phyloP scores from a whole-genome alignment of 2,113 vertebrate genomes.

The Alexandromys fortis region DNA sequence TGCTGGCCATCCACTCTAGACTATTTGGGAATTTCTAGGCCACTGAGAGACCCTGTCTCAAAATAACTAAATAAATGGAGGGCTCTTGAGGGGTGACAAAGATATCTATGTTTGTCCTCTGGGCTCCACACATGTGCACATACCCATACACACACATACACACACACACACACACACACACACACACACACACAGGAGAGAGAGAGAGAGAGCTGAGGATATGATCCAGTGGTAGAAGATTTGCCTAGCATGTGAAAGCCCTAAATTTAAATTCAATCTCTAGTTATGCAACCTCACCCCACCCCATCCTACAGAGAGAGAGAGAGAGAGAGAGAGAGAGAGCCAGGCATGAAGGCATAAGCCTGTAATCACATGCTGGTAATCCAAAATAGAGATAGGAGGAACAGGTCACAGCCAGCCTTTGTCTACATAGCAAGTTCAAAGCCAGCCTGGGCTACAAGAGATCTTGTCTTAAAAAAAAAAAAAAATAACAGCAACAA shows the following conservation, averaged over 20 bases:
- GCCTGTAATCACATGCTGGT: neutral
- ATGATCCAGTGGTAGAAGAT: neutral
- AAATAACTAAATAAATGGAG: neutral
- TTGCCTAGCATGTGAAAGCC: neutral
- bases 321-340: neutral
- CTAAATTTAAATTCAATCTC: neutral
- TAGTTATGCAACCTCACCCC: neutral
- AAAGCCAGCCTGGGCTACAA: neutral
- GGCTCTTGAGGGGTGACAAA: neutral
- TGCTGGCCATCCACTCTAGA: neutral
- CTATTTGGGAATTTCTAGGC: neutral
- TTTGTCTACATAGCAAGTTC: neutral
- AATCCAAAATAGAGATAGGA: neutral
- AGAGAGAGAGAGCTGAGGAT: no score
- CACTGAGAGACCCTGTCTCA: neutral
- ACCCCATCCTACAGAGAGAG: neutral
- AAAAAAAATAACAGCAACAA: neutral
- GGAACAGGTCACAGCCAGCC: neutral
- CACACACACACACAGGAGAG: neutral
- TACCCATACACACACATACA: no score
- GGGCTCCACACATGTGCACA: neutral
- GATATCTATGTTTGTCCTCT: neutral
- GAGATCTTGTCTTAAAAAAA: neutral
- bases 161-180: neutral
- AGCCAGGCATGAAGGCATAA: neutral